phyloP scores from a whole-genome alignment of 2,113 vertebrate genomes.

The Scytalopus superciliaris region DNA sequence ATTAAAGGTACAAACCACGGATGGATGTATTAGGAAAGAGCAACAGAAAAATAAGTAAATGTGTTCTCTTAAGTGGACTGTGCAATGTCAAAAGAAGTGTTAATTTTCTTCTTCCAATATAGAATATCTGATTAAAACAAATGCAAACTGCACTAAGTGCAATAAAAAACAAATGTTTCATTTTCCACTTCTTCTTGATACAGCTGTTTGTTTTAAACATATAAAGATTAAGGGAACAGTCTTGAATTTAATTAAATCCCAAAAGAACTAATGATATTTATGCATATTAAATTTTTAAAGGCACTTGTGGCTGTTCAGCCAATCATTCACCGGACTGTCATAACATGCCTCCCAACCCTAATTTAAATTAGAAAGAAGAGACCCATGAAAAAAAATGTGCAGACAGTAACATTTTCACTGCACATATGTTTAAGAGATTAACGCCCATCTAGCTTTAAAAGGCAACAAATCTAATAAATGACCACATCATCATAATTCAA shows the following conservation, averaged over 20 bases:
- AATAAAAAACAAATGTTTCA: constrained; percentile 57
- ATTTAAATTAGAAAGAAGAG: constrained; percentile 55
- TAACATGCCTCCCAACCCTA: constrained; percentile 54
- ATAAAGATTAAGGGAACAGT: constrained; percentile 58
- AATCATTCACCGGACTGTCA: constrained; percentile 47
- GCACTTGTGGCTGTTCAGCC: constrained; percentile 30
- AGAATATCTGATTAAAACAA: constrained; percentile 41
- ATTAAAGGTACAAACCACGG: not conserved
- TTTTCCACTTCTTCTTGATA: constrained; percentile 33
- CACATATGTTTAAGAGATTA: constrained; percentile 44
- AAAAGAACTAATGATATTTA: constrained; percentile 63
- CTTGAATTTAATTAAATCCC: constrained; percentile 68
- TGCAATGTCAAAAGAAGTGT: not conserved
- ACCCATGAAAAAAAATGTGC: not conserved
- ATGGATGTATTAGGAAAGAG: not conserved
- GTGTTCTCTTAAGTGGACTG: not conserved
- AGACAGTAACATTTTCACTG: constrained; percentile 41
- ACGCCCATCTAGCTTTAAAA: constrained; percentile 28
- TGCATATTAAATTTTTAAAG: constrained; percentile 67
- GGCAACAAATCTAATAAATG: constrained; percentile 54
- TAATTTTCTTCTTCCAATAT: constrained; percentile 17
- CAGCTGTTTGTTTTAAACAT: constrained; percentile 63
- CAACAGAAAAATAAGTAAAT: not conserved
- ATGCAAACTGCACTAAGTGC: not conserved
- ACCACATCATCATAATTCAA: constrained; percentile 46